Percentiles rank a stretch among this genome's conserved stretches.
Conservation (phyloP, 2,113 vertebrate genomes). For the Phrynosoma blainvillii region DNA sequence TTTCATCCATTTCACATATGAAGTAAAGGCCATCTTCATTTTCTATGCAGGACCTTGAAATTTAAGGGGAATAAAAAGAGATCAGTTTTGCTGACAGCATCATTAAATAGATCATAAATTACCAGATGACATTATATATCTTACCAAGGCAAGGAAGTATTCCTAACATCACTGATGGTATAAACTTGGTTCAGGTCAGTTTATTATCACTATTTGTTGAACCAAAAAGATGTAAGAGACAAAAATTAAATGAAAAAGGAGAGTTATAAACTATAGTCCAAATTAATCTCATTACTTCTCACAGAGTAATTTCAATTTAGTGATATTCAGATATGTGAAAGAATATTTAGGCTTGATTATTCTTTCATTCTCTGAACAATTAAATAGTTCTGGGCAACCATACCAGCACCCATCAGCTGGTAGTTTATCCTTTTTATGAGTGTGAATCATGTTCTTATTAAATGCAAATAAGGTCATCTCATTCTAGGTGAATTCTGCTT, state of each 20-base stretch:
- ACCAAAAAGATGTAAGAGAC: neutral
- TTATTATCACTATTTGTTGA: neutral
- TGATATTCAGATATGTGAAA: neutral
- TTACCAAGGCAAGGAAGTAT: too few relatives aligned
- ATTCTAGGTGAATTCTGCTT: neutral
- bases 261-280: neutral
- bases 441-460: neutral
- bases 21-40: neutral
- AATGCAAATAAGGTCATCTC: neutral
- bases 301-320: neutral
- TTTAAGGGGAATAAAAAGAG: neutral
- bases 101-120: too few relatives aligned
- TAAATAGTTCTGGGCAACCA: neutral
- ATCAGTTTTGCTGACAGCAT: too few relatives aligned
- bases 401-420: neutral
- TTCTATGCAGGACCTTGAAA: neutral
- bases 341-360: neutral
- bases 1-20: neutral
- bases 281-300: slow-evolving; percentile 5
- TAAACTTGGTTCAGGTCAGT: too few relatives aligned
- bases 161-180: neutral
- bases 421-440: neutral
- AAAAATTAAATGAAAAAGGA: neutral
- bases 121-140: too few relatives aligned
- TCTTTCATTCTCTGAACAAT: neutral